Evolutionary conservation across 2,797 vertebrate genomes (phyloP).

Genomic region (Gephyroberyx darwinii): DNA sequence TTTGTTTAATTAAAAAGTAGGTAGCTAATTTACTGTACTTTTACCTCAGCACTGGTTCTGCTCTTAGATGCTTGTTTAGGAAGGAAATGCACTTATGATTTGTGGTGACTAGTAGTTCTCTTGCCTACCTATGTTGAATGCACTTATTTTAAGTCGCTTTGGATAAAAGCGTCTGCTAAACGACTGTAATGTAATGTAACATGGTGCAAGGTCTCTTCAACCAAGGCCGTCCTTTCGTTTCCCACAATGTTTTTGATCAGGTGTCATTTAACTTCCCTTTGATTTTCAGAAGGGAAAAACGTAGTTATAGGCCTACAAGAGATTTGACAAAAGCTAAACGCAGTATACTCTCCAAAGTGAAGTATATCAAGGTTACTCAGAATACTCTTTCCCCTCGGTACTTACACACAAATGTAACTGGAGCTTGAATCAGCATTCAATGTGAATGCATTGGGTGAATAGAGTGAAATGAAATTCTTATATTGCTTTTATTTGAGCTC

Average conservation of each 20-base stretch:
- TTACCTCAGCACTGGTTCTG: too few relatives aligned
- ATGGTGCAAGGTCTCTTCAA: slow-evolving; percentile 6
- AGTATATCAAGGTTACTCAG: slow-evolving; percentile 11
- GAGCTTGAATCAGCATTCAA: slow-evolving; percentile 35
- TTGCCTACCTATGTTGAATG: too few relatives aligned
- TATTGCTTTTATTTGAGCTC: slow-evolving; percentile 48
- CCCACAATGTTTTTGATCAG: background rate
- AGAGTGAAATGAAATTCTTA: slow-evolving; percentile 21
- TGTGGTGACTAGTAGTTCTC: too few relatives aligned
- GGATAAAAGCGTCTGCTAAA: too few relatives aligned
- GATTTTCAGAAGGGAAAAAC: background rate
- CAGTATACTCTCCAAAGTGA: background rate
- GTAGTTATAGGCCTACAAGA: background rate
- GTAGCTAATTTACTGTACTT: too few relatives aligned
- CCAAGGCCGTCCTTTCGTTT: background rate
- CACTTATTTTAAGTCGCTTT: too few relatives aligned
- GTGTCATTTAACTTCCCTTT: too few relatives aligned
- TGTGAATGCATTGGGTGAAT: slow-evolving; percentile 25
- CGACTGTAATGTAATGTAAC: too few relatives aligned
- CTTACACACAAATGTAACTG: slow-evolving; percentile 3
- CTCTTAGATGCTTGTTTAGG: too few relatives aligned
- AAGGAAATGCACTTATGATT: too few relatives aligned
- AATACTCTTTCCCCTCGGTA: background rate
- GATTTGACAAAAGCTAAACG: background rate
- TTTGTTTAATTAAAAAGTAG: too few relatives aligned